Base-by-base conservation (phyloP, 2,888 invertebrate genomes). In the Poecilobothrus nobilitatus region DNA sequence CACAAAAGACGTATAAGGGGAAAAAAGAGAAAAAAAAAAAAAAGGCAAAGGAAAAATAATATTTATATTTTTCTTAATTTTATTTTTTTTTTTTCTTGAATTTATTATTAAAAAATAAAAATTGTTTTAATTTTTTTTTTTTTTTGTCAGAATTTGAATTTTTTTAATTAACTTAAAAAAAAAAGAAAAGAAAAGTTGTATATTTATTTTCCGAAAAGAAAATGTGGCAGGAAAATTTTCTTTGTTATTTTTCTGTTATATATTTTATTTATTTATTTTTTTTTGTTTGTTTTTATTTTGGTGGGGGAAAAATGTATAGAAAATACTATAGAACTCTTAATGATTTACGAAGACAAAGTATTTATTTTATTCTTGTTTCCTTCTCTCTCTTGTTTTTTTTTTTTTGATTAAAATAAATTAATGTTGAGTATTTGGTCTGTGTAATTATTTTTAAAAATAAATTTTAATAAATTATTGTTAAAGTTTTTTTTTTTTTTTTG, bases 381-480 rank as follows among this genome's bases (percentile, higher is more conserved):
- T 44, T 44, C 12, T 44, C 12, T 44, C 12, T 44, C 15, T 12
- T 44, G 6, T 44, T 44, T 44, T 44, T 44, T 44, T 44, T 8
- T 9, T 44, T 44, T 44, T 44, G 10, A 44, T 44, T 44, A 44
- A 44, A 44, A 44, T 44, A 44, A 44, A 44, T 44, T 44, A 44
- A 44, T 15, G 44, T 44, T 44, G 44, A 44, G 12, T 44, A 44
- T 44, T 44, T 44, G 44, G 44, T 44, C 44, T 44, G 44, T 44
- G 44, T 44, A 44, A 44, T 44, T 44, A 44, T 44, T 44, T 44
- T 44, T 44, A 44, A 44, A 44, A 44, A 44, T 44, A 44, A 44
- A 44, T 44, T 44, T 44, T 44, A 44, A 44, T 44, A 44, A 44
- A 44, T 44, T 44, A 44, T 44, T 44, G 34, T n/a, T n/a, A n/a